These are phyloP conservation scores for Ceratitis capitata DNA, from an alignment of 1,140 invertebrate genomes.

Conservation along the genomic window DNA sequence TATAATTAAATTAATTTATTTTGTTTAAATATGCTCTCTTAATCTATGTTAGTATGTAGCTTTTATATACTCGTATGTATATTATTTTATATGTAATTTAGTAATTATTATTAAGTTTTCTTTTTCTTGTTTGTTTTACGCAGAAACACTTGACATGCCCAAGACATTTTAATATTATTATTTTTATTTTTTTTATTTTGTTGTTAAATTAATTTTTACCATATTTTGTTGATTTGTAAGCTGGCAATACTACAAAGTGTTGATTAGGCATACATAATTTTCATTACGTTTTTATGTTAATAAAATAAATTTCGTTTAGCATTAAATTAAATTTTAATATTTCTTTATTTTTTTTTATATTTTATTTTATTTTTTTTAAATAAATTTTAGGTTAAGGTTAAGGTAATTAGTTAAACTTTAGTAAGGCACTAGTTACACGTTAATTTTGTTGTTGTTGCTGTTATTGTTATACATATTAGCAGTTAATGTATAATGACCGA, in stretches of 20 bases:
- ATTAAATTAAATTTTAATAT: conserved; percentile 21
- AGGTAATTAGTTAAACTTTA: conserved; percentile 65
- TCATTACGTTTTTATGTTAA: conserved; percentile 15
- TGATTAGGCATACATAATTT: conserved; percentile 1
- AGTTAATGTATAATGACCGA: not conserved
- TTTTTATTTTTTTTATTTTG: conserved; percentile 16
- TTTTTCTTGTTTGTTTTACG: conserved; percentile 11
- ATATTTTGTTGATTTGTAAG: not conserved
- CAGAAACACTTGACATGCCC: conserved; percentile 30
- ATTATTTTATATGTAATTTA: conserved; percentile 4
- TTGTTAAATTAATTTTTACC: conserved; percentile 6
- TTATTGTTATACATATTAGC: not conserved
- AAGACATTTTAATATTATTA: not conserved
- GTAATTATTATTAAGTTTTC: not conserved
- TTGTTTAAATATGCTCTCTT: not conserved
- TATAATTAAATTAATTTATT: conserved; percentile 21
- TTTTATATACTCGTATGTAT: conserved; percentile 32
- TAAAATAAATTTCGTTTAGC: not conserved
- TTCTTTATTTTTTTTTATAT: too few relatives aligned
- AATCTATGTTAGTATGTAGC: conserved; percentile 10
- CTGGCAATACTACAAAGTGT: conserved; percentile 3
- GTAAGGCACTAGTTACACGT: conserved; percentile 65
- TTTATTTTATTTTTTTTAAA: too few relatives aligned
- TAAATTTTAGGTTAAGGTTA: conserved; percentile 42
- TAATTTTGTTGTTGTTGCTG: conserved; percentile 40